These are phyloP conservation scores for Scomber colias DNA, from an alignment of 2,113 vertebrate species.

Conservation along the genomic window DNA sequence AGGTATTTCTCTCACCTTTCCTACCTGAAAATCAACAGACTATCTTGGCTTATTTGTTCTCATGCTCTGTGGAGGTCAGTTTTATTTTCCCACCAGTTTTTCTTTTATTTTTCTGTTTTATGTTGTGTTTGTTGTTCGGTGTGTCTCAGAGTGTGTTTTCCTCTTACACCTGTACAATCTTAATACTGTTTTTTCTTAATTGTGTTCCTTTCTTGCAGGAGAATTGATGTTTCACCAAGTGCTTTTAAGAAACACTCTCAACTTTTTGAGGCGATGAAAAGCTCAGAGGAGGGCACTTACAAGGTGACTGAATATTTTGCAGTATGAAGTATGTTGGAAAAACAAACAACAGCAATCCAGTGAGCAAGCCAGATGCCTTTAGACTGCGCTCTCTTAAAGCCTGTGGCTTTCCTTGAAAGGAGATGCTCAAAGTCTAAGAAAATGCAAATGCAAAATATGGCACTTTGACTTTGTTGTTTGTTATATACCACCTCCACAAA, in stretches of 20 bases:
- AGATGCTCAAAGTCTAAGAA: conserved; percentile 93
- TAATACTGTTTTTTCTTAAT: conserved; percentile 7
- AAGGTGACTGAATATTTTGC: conserved; percentile 97
- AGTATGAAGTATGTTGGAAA: conserved; percentile 84
- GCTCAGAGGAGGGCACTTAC: conserved; percentile 93
- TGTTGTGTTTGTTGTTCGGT: conserved; percentile 11
- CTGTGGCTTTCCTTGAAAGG: conserved; percentile 94
- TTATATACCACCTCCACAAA: conserved; percentile 94
- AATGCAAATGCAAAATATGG: conserved; percentile 86
- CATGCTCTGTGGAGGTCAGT: conserved; percentile 66
- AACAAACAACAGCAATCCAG: conserved; percentile 71
- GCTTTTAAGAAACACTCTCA: conserved; percentile 99
- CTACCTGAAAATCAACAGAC: conserved; percentile 65
- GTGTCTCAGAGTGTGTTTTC: conserved; percentile 17
- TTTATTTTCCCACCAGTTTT: conserved; percentile 43
- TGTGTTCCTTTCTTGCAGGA: conserved; percentile 83
- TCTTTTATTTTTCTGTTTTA: conserved; percentile 28
- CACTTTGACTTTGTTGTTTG: conserved; percentile 97
- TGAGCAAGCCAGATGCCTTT: conserved; percentile 80
- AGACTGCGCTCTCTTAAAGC: conserved; percentile 94
- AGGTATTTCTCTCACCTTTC: conserved; percentile 74
- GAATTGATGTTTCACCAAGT: conserved; percentile 99
- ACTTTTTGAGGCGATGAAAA: conserved; percentile 96
- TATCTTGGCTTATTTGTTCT: conserved; percentile 65
- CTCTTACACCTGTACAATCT: neutral